phyloP scores from a whole-genome alignment of 2,113 vertebrate species.

The Cryptotis parvus region DNA sequence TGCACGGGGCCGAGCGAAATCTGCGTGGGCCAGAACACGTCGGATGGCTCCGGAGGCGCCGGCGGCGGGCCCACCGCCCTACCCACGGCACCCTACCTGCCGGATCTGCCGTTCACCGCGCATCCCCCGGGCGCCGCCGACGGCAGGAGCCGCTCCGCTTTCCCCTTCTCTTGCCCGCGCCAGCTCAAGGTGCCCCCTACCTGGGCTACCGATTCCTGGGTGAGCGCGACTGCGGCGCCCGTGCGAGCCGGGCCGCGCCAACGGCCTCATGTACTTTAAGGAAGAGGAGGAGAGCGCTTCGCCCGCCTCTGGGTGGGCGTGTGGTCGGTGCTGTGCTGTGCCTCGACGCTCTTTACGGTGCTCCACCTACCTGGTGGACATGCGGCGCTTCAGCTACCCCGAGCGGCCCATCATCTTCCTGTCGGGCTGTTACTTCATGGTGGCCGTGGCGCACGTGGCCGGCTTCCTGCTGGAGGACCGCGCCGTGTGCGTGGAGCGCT shows the following conservation, averaged over 20 bases:
- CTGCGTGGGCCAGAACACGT: conserved; percentile 94
- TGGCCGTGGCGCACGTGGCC: conserved; percentile 91
- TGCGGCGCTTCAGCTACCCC: conserved; percentile 94
- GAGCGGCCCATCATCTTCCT: conserved; percentile 96
- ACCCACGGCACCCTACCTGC: conserved; percentile 84
- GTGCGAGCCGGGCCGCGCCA: conserved; percentile 91
- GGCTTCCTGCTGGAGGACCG: conserved; percentile 94
- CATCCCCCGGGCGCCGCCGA: conserved; percentile 70
- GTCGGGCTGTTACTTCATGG: conserved; percentile 97
- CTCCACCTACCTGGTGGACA: conserved; percentile 94
- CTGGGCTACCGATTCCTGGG: conserved; percentile 94
- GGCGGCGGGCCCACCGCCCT: conserved; percentile 84
- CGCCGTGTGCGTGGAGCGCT: conserved; percentile 93
- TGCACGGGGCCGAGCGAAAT: conserved; percentile 92
- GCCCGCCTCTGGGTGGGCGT: conserved; percentile 94
- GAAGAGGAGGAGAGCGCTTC: conserved; percentile 93
- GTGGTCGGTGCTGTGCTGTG: conserved; percentile 93
- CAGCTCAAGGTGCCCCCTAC: conserved; percentile 94
- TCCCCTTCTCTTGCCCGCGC: conserved; percentile 92
- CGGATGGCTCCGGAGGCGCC: conserved; percentile 83
- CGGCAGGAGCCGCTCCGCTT: conserved; percentile 68
- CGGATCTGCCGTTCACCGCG: conserved; percentile 84
- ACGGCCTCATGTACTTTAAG: conserved; percentile 95
- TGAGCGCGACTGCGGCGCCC: conserved; percentile 94
- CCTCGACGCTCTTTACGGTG: conserved; percentile 94